A percentile compares a stretch with the other conserved stretches of the same genome.
Conservation (phyloP, 2,113 vertebrate genomes). For the Perca fluviatilis region DNA sequence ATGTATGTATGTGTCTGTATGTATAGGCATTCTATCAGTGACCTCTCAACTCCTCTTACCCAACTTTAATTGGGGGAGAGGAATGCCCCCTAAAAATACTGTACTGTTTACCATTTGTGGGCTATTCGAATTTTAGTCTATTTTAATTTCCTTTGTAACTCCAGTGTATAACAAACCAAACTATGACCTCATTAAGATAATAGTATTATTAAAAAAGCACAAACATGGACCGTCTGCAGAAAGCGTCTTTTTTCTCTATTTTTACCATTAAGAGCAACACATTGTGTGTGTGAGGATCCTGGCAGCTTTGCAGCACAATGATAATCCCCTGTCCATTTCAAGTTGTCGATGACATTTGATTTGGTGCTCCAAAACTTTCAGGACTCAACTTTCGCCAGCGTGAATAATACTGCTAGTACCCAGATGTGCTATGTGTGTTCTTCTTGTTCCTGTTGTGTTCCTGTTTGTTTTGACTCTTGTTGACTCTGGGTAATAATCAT, state of each 20-base stretch:
- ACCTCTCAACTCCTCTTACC: constrained; percentile 86
- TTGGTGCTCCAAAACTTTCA: constrained; percentile 72
- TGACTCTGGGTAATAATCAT: constrained; percentile 84
- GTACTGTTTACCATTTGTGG: constrained; percentile 94
- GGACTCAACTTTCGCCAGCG: constrained; percentile 68
- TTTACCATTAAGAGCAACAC: constrained; percentile 80
- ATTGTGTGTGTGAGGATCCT: constrained; percentile 76
- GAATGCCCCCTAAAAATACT: constrained; percentile 89
- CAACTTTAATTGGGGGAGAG: constrained; percentile 82
- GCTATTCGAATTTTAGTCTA: constrained; percentile 87
- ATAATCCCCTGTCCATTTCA: constrained; percentile 61
- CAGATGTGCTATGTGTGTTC: constrained; percentile 80
- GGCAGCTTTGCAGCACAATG: constrained; percentile 80
- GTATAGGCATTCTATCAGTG: constrained; percentile 99
- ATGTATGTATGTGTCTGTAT: constrained; percentile 91
- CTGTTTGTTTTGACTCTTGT: constrained; percentile 79
- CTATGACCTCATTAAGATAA: constrained; percentile 99
- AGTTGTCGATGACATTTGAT: constrained; percentile 53
- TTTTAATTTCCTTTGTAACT: constrained; percentile 95
- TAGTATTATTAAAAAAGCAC: constrained; percentile 99
- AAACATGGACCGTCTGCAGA: constrained; percentile 94
- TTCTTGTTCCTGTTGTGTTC: constrained; percentile 80
- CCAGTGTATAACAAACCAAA: constrained; percentile 99
- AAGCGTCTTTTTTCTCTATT: constrained; percentile 83
- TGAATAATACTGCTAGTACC: constrained; percentile 76